Percentiles rank a stretch among this genome's conserved stretches.
Conservation (phyloP, 2,797 vertebrate genomes). For the Tadarida brasiliensis region DNA sequence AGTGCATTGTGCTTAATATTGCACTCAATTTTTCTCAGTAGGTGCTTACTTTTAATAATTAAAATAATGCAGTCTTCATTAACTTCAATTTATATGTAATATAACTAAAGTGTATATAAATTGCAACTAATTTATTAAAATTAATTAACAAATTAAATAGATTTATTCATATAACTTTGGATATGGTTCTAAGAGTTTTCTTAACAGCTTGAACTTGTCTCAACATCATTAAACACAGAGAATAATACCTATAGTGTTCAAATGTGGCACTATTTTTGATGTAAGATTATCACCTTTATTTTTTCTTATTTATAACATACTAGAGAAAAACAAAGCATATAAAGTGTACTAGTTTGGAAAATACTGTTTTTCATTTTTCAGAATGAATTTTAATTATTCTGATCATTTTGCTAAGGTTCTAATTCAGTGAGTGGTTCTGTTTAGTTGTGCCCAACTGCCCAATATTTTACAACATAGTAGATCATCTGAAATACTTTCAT, state of each 20-base stretch:
- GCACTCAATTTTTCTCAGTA: not conserved
- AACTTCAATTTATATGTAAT: not conserved
- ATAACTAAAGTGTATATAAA: not conserved
- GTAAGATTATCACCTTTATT: not conserved
- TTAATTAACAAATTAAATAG: not conserved
- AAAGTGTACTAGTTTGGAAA: not conserved
- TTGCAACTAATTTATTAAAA: not conserved
- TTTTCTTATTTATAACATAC: not conserved
- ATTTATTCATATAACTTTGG: not conserved
- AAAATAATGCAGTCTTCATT: conserved; percentile 27
- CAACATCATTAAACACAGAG: not conserved
- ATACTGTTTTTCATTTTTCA: not conserved
- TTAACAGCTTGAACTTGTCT: conserved; percentile 17
- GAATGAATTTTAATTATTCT: conserved; percentile 42
- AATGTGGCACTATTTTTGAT: not conserved
- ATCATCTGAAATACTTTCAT: conserved; percentile 40
- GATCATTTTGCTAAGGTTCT: not conserved
- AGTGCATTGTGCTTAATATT: not conserved
- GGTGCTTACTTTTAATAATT: conserved; percentile 5
- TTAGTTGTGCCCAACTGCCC: not conserved
- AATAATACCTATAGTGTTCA: not conserved
- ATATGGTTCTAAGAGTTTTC: conserved; percentile 16
- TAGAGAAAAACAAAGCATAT: conserved; percentile 14
- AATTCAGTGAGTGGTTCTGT: not conserved
- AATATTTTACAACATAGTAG: conserved; percentile 1